Evolutionary conservation across 1,140 invertebrate species (phyloP).

Genomic region (Aphaenogaster floridana): DNA sequence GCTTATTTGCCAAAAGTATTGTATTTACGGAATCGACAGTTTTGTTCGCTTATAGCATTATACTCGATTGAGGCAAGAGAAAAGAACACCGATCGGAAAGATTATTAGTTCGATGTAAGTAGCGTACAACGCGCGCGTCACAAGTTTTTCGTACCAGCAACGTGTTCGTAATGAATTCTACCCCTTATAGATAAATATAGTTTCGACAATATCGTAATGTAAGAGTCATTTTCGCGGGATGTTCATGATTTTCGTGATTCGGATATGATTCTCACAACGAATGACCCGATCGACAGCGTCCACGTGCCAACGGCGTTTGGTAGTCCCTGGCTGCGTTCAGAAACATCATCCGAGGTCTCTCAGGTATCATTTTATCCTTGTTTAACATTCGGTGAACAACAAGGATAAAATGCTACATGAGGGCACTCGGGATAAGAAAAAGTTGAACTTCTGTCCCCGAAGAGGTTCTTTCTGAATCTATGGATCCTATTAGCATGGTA

Average conservation of each 20-base stretch:
- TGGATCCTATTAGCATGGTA: too few species aligned
- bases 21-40: background rate
- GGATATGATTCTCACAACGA: constrained; percentile 17
- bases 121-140: background rate
- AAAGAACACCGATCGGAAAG: background rate
- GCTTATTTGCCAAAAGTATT: constrained; percentile 19
- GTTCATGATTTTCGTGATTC: constrained; percentile 23
- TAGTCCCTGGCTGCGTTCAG: background rate
- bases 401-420: too few species aligned
- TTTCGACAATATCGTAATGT: constrained; percentile 49
- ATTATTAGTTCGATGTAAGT: constrained; percentile 13
- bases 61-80: background rate
- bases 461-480: too few species aligned
- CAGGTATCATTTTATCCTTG: too few species aligned
- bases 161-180: constrained; percentile 56
- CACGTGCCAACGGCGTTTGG: constrained; percentile 33
- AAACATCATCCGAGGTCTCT: too few species aligned
- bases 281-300: constrained; percentile 21
- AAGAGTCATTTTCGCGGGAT: constrained; percentile 23
- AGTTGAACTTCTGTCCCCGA: too few species aligned
- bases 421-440: too few species aligned
- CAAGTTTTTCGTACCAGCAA: constrained; percentile 52
- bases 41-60: background rate
- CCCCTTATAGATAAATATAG: constrained; percentile 30
- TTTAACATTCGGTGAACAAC: too few species aligned